Evolutionary conservation across 2,888 invertebrate genomes (phyloP).

Genomic region (Agonopterix heracliana): DNA sequence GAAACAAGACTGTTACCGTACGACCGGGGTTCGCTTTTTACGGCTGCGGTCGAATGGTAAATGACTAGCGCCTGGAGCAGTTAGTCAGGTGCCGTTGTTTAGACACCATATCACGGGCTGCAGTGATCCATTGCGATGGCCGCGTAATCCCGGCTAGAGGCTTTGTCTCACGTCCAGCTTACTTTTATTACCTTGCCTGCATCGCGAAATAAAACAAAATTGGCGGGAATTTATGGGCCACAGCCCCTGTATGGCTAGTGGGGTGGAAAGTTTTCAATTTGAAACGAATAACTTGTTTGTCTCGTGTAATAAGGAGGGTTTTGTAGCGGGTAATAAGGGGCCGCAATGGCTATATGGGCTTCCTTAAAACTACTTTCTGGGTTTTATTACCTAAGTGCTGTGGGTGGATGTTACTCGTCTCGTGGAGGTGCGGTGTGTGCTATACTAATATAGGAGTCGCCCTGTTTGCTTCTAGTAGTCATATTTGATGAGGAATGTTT

Average conservation of each 20-base stretch:
- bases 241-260: conserved; percentile 67
- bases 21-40: conserved; percentile 1
- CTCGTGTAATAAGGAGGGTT: conserved; percentile 70
- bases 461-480: conserved; percentile 9
- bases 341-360: conserved; percentile 65
- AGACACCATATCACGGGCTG: conserved; percentile 61
- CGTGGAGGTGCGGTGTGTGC: not conserved
- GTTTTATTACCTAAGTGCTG: conserved; percentile 70
- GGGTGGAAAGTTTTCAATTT: conserved; percentile 76
- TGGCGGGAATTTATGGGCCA: conserved; percentile 73
- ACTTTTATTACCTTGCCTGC: conserved; percentile 75
- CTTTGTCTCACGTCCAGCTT: conserved; percentile 75
- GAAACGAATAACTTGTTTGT: conserved; percentile 76
- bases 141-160: conserved; percentile 68
- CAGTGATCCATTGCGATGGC: conserved; percentile 71
- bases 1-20: conserved; percentile 17
- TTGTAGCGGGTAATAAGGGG: conserved; percentile 65
- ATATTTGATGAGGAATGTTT: not conserved
- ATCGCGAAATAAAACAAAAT: conserved; percentile 75
- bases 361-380: conserved; percentile 73
- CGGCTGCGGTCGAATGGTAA: conserved; percentile 4
- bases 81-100: conserved; percentile 61
- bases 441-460: conserved; percentile 8
- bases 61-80: conserved; percentile 14
- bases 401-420: conserved; percentile 43